phyloP scores from a whole-genome alignment of 2,888 invertebrate genomes.

The Lochmaea crataegi region DNA sequence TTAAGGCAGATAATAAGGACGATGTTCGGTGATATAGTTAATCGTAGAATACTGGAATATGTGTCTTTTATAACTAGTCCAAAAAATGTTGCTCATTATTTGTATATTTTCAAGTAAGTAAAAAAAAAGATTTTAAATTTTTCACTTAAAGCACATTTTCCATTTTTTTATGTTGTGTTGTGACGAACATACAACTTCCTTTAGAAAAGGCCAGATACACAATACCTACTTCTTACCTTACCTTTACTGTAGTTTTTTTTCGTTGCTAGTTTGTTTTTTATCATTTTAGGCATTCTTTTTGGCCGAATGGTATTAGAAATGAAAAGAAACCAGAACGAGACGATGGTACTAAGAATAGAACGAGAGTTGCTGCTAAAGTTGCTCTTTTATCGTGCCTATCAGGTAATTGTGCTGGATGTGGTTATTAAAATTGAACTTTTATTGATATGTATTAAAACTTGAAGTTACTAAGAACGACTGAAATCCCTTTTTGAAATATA shows the following conservation, averaged over 20 bases:
- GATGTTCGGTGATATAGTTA: conserved; percentile 86
- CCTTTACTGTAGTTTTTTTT: conserved; percentile 27
- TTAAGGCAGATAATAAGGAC: conserved; percentile 82
- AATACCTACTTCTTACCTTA: too few species aligned
- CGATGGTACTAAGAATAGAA: conserved; percentile 71
- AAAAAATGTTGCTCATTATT: conserved; percentile 87
- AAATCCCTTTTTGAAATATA: too few species aligned
- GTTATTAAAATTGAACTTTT: too few species aligned
- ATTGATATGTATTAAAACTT: too few species aligned
- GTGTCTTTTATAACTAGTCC: conserved; percentile 89
- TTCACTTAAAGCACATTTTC: neutral
- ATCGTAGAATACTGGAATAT: conserved; percentile 87
- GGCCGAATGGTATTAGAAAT: conserved; percentile 70
- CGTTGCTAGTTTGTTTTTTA: conserved; percentile 18
- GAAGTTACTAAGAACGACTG: too few species aligned
- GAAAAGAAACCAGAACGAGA: conserved; percentile 60
- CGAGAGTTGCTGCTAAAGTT: conserved; percentile 87
- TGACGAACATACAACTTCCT: too few species aligned
- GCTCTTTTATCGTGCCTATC: conserved; percentile 86
- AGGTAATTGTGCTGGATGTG: conserved; percentile 65
- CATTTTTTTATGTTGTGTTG: neutral
- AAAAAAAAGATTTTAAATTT: neutral
- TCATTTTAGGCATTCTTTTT: conserved; percentile 68
- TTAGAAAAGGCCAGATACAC: too few species aligned
- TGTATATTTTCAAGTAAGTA: conserved; percentile 84